These are phyloP conservation scores for Drosophila tripunctata DNA, from an alignment of 2,888 invertebrate genomes.

Conservation along the genomic window DNA sequence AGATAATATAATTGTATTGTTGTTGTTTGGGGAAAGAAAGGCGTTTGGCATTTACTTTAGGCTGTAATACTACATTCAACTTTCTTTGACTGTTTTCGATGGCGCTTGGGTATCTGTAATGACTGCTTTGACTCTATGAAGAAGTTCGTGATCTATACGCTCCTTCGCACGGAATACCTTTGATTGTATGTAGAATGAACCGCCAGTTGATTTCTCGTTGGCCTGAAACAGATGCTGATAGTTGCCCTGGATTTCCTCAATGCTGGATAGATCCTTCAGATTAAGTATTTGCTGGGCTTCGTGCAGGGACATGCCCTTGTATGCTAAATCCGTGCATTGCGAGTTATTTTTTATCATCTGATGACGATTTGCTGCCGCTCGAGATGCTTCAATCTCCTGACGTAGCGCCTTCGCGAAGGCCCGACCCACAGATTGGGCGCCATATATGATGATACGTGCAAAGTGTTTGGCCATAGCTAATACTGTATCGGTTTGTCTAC, in stretches of 20 bases:
- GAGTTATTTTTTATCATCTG: conserved; percentile 85
- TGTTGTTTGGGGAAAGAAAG: too few species aligned
- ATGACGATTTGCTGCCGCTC: conserved; percentile 91
- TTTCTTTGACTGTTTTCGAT: conserved; percentile 6
- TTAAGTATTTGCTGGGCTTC: conserved; percentile 98
- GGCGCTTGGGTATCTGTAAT: background rate
- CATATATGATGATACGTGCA: conserved; percentile 94
- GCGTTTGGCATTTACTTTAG: too few species aligned
- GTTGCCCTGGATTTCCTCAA: conserved; percentile 89
- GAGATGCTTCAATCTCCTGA: conserved; percentile 93
- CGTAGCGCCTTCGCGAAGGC: conserved; percentile 95
- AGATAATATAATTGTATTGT: background rate
- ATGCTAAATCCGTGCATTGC: conserved; percentile 82
- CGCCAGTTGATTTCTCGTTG: conserved; percentile 96
- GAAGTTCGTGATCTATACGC: conserved; percentile 91
- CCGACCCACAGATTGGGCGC: conserved; percentile 94
- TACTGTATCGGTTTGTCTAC: too few species aligned
- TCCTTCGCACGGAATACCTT: conserved; percentile 97
- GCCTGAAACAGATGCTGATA: conserved; percentile 94
- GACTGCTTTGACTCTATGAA: background rate
- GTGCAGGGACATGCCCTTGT: conserved; percentile 81
- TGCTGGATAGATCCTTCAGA: conserved; percentile 87
- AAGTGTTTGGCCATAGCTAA: conserved; percentile 98
- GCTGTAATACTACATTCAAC: background rate
- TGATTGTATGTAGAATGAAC: conserved; percentile 98